These are phyloP conservation scores for Ashinkailepas kermadecensis DNA, from an alignment of 2,888 invertebrate species.

Conservation along the genomic window DNA sequence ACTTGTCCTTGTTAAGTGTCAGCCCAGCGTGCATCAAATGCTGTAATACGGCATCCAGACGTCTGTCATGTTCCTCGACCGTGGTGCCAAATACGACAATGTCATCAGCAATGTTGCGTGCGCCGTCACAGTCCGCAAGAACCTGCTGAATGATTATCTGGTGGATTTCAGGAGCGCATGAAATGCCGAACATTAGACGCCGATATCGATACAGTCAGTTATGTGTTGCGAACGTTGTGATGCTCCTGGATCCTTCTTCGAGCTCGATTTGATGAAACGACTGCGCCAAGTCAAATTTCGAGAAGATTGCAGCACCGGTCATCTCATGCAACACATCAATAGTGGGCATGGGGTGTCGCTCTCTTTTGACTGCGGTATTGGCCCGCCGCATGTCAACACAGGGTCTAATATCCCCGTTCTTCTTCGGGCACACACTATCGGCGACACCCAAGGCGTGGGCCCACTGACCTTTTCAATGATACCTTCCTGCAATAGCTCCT, in stretches of 20 bases:
- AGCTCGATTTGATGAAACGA: constrained; percentile 25
- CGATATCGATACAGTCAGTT: constrained; percentile 26
- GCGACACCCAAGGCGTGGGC: no score
- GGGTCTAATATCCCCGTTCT: constrained; percentile 35
- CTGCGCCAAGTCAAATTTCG: constrained; percentile 24
- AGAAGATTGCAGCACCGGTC: constrained; percentile 16
- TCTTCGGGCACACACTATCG: constrained; percentile 35
- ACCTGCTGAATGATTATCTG: constrained; percentile 24
- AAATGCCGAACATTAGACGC: constrained; percentile 26
- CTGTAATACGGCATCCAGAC: neutral
- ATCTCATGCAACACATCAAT: constrained; percentile 26
- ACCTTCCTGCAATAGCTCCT: neutral
- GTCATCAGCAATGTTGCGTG: neutral
- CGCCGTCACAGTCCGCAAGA: neutral
- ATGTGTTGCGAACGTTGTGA: no score
- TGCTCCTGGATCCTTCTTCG: neutral
- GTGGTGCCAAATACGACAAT: neutral
- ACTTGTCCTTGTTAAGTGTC: neutral
- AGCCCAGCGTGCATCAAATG: neutral
- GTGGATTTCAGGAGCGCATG: constrained; percentile 8
- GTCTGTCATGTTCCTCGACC: neutral
- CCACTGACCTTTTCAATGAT: constrained; percentile 31
- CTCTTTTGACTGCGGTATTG: constrained; percentile 34
- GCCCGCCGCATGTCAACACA: constrained; percentile 37
- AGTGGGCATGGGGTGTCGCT: constrained; percentile 33